Conservation (phyloP, 2,888 invertebrate genomes). For the Gnatocerus cornutus region DNA sequence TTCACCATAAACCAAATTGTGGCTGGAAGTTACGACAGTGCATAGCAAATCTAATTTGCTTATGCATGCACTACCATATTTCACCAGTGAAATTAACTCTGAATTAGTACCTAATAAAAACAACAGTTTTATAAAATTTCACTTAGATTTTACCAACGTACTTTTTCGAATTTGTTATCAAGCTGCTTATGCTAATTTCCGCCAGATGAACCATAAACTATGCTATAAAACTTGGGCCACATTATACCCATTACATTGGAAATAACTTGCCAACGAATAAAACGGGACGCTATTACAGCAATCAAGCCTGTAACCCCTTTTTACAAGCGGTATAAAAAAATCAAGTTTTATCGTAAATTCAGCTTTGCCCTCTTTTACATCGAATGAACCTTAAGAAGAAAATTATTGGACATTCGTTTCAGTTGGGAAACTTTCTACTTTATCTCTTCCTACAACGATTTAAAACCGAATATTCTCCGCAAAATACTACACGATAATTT, state of each 20-base stretch:
- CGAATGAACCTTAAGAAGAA: constrained; percentile 19
- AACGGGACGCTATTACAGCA: constrained; percentile 18
- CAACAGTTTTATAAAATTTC: constrained; percentile 4
- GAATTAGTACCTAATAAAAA: constrained; percentile 33
- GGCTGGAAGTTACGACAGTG: constrained; percentile 29
- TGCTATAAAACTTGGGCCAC: not conserved
- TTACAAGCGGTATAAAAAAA: constrained; percentile 27
- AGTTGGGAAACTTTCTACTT: constrained; percentile 21
- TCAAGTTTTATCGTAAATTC: constrained; percentile 29
- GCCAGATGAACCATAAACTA: constrained; percentile 15
- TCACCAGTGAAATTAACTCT: constrained; percentile 12
- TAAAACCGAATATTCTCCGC: not conserved
- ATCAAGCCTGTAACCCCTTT: constrained; percentile 10
- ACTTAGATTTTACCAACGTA: not conserved
- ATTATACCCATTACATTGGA: constrained; percentile 6
- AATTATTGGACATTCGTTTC: constrained; percentile 35
- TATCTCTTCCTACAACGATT: constrained; percentile 9
- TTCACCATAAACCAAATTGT: constrained; percentile 30
- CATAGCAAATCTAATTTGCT: constrained; percentile 32
- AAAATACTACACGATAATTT: constrained; percentile 21
- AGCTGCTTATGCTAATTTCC: constrained; percentile 1
- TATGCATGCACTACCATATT: constrained; percentile 26
- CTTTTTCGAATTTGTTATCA: constrained; percentile 6
- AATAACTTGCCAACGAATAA: too few species aligned
- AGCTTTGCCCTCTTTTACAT: constrained; percentile 19